Conservation (phyloP, 2,113 vertebrate species). For the Pteruthius melanotis region DNA sequence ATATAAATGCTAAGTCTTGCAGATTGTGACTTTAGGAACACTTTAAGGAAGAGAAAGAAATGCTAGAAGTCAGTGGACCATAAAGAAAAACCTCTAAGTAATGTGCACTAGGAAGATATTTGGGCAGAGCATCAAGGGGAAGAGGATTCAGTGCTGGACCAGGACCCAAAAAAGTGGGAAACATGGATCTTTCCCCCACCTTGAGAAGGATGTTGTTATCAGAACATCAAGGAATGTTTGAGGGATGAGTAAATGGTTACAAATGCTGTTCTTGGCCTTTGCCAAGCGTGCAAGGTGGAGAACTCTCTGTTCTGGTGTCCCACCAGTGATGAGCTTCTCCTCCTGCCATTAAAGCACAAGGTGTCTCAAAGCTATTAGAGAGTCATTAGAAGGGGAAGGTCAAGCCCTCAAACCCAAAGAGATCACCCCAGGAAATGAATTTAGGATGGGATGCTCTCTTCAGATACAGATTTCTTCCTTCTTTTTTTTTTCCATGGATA, state of each 20-base stretch:
- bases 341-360: neutral
- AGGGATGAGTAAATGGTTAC: neutral
- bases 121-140: neutral
- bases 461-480: fast-evolving
- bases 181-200: neutral
- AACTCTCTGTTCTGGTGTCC: neutral
- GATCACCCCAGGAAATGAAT: neutral
- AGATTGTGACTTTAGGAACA: neutral
- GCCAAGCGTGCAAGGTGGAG: fast-evolving
- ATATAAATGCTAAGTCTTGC: neutral
- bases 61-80: neutral
- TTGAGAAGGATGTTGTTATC: neutral
- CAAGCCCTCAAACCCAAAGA: neutral
- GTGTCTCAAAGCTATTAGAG: neutral
- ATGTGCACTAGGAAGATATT: neutral
- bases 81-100: neutral
- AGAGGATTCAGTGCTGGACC: neutral
- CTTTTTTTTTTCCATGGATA: neutral
- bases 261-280: neutral
- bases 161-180: neutral
- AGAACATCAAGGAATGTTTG: neutral
- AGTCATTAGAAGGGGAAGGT: neutral
- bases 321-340: neutral
- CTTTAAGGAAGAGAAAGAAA: neutral
- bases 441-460: neutral